A percentile compares a stretch with the other conserved stretches of the same genome.
Conservation (phyloP, 2,113 vertebrate genomes). For the Stomatorhinus ivindoensis region DNA sequence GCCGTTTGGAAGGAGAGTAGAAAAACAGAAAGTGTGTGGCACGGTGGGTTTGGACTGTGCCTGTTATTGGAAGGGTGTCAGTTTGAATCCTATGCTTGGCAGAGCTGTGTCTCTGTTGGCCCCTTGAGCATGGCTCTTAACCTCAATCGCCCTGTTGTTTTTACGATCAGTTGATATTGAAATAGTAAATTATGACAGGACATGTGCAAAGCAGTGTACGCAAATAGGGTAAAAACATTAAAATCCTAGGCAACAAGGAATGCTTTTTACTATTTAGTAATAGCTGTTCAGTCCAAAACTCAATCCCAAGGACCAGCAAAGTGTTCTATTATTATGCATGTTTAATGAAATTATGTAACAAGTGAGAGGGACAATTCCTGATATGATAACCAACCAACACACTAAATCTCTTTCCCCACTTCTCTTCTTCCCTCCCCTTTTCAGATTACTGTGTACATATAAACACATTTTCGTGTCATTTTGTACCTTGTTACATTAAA, state of each 20-base stretch:
- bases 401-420: background rate
- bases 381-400: background rate
- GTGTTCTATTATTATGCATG: too few relatives aligned
- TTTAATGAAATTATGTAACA: background rate
- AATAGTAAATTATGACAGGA: background rate
- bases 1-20: background rate
- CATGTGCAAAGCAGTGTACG: background rate
- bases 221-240: background rate
- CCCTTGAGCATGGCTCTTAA: background rate
- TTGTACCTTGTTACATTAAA: background rate
- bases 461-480: background rate
- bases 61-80: background rate
- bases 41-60: too few relatives aligned
- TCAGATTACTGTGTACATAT: background rate
- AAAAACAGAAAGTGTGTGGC: background rate
- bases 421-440: background rate
- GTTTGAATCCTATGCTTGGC: background rate
- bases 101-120: background rate
- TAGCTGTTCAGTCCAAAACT: background rate
- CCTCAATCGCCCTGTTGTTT: background rate
- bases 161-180: background rate
- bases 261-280: background rate
- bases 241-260: background rate
- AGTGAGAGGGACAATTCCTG: background rate
- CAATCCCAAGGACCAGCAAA: background rate